Evolutionary conservation across 1,140 invertebrate species (phyloP).

Genomic region (Trichonephila clavata): DNA sequence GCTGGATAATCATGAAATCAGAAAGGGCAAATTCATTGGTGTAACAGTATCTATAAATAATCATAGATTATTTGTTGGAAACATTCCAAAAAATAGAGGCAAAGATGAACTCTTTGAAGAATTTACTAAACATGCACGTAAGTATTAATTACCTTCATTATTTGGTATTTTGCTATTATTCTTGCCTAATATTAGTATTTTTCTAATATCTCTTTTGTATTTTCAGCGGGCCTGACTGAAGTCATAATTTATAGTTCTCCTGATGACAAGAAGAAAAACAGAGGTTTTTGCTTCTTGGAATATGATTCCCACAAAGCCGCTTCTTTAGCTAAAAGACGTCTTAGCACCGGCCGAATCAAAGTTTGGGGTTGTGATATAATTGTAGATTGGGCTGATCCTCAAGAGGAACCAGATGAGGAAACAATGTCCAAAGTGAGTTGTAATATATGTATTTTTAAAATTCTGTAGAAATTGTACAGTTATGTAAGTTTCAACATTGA

Average conservation of each 20-base stretch:
- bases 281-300: conserved; percentile 99
- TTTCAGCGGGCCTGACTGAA: conserved; percentile 96
- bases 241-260: conserved; percentile 99
- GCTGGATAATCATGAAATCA: conserved; percentile 92
- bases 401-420: conserved; percentile 99
- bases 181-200: not conserved
- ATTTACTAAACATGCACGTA: conserved; percentile 99
- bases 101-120: conserved; percentile 99
- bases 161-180: not conserved
- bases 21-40: conserved; percentile 99
- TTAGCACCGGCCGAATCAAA: conserved; percentile 95
- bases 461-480: too few relatives aligned
- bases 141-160: conserved; percentile 79
- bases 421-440: conserved; percentile 95
- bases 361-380: conserved; percentile 99
- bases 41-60: conserved; percentile 99
- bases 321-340: conserved; percentile 96
- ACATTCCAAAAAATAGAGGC: conserved; percentile 99
- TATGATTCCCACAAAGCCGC: conserved; percentile 99
- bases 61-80: conserved; percentile 99
- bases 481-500: too few relatives aligned
- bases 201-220: conserved; percentile 80
- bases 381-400: conserved; percentile 99
- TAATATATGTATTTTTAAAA: too few relatives aligned
- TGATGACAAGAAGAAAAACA: conserved; percentile 99